Percentiles rank a stretch among this genome's conserved stretches.
These are phyloP conservation scores for Paedocypris sp. DNA, from an alignment of 2,113 vertebrate species.

Conservation along the genomic window DNA sequence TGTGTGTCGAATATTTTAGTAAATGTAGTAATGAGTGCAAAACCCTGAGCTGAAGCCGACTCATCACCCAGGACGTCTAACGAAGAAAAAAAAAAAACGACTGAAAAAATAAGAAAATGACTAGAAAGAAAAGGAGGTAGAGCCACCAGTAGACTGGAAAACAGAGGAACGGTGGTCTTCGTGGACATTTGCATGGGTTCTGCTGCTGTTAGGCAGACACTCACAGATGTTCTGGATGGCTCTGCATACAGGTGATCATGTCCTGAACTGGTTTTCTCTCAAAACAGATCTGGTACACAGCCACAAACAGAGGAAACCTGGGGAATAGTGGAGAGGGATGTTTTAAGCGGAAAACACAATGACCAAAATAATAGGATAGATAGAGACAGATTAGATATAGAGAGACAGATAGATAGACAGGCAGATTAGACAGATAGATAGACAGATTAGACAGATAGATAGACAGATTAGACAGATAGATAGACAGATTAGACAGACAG, in stretches of 20 bases:
- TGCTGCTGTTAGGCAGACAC: neutral
- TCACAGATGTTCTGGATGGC: slow-evolving; percentile 74
- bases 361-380: no score
- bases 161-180: neutral
- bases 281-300: slow-evolving; percentile 79
- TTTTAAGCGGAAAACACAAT: neutral
- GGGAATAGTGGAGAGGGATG: neutral
- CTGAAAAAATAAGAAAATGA: neutral
- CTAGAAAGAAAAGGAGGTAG: slow-evolving; percentile 1
- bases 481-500: no score
- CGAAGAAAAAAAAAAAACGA: neutral
- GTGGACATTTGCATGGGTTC: neutral
- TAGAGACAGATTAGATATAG: no score
- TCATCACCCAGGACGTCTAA: neutral
- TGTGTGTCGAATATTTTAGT: no score
- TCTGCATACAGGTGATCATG: slow-evolving; percentile 75
- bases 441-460: no score
- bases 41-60: slow-evolving; percentile 20
- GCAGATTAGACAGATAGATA: no score
- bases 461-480: no score
- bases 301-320: slow-evolving; percentile 76
- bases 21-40: no score
- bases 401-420: no score
- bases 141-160: no score
- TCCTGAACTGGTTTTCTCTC: slow-evolving; percentile 67